Evolutionary conservation across 2,797 vertebrate species (phyloP), one percentile per base, ranked within the genome.

Genomic region (Tarsius wallacei): DNA sequence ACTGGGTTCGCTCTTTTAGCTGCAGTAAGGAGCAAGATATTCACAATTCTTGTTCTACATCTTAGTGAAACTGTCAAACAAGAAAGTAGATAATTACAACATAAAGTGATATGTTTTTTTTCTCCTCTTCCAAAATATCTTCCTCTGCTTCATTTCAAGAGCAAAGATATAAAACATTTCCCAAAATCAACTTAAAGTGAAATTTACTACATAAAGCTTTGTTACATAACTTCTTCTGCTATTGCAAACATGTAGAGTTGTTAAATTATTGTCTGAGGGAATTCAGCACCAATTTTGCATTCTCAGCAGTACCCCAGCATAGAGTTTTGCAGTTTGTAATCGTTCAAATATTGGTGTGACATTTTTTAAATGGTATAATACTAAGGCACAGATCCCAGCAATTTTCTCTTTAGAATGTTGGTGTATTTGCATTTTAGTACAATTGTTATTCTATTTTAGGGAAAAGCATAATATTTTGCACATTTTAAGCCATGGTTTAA

Each of bases 111-210:
- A n/a, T 31, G 19, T 36, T 80, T 51, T n/a, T 42, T 83, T 47
- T 14, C 31, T 31, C 55, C 53, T 51, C 63, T 94, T 59, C 14
- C 68, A 66, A 68, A 74, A 59, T 78, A 2, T 0, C 7, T 59
- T 82, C 31, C 7, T 11, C 90, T 81, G 19, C 13, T 88, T 17
- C n/a, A 68, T 82, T 87, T 94, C 59, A 93, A 59, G 12, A 90
- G 21, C 74, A 92, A 93, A 90, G 26, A 59, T 57, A 71, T 9
- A 2, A 70, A 93, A 9, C 28, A 66, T 49, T 92, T 85, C 55
- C 84, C 24, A 90, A 81, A 94, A 96, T 33, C 24, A 88, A 63
- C 31, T 28, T 82, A 15, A 42, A 84, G 59, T 64, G 15, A 42
- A 73, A 87, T 22, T 70, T 81, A 51, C 13, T n/a, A 92, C 5